Base-by-base conservation (phyloP, 92 coral and sea anemone genomes). In the Zoanthus sociatus region DNA sequence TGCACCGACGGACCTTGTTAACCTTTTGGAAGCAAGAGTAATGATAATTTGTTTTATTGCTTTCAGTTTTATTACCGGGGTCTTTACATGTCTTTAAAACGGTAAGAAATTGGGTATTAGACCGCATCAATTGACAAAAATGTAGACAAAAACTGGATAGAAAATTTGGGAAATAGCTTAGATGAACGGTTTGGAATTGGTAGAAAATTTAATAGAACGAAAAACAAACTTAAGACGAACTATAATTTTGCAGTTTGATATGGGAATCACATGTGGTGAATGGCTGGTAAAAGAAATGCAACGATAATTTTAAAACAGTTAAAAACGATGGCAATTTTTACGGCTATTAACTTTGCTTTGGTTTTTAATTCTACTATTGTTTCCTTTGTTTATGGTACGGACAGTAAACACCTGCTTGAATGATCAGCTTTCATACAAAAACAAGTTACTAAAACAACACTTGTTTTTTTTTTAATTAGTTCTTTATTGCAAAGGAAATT, bases 401-500 rank as follows among this genome's bases (percentile, higher is more conserved):
- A 53, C 5, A 53, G 11, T 13, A 11, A 16, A 77, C n/a, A 77
- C 82, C 82, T 77, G 82, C 82, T 30, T 55, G 12, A 6, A 5
- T 45, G 60, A 26, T 69, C 46, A 10, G 46, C 42, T 30, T 26
- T 18, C 26, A 45, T 44, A 44, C 60, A 7, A 77, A 77, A 77
- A 77, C 67, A 76, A 50, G 26, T 26, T 26, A 44, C 60, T 15
- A 77, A 77, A 77, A 77, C 67, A 76, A 50, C 48, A 77, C 82
- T 31, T n/a, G 69, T 63, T n/a, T n/a, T 1, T 18, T 18, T 17
- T n/a, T 18, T 17, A 63, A 17, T 50, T 11, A 50, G 55, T 50
- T 50, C 55, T 5, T 50, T 1, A 1, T 50, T 50, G 55, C 9
- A 50, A 50, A 50, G 9, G 12, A 50, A 50, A 3, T 50, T 50